Percentiles rank a stretch among this genome's conserved stretches.
phyloP scores from a whole-genome alignment of 2,888 invertebrate genomes.

The Eristalis pertinax region DNA sequence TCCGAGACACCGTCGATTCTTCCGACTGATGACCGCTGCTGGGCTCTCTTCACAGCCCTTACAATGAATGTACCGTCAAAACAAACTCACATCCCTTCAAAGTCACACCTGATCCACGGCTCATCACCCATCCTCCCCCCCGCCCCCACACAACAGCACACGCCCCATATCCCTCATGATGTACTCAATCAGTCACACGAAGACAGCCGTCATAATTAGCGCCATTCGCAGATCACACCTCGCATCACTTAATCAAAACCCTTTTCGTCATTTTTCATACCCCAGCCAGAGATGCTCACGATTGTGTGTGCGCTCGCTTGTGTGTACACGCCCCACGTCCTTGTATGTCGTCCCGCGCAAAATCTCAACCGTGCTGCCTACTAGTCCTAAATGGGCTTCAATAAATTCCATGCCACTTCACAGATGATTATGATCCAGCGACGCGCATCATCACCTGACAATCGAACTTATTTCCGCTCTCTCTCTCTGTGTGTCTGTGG shows the following conservation, averaged over 20 bases:
- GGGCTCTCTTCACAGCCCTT: too few species aligned
- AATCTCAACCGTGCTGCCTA: constrained; percentile 47
- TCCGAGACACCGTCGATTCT: too few species aligned
- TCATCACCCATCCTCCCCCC: not conserved
- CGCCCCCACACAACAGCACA: too few species aligned
- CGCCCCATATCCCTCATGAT: not conserved
- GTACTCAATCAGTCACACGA: constrained; percentile 28
- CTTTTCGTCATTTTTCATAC: constrained; percentile 46
- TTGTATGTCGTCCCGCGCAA: not conserved
- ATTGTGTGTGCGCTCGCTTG: not conserved
- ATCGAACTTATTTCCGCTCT: constrained; percentile 67
- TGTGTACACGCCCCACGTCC: too few species aligned
- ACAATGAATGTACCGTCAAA: not conserved
- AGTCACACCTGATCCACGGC: not conserved
- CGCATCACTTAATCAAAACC: constrained; percentile 62
- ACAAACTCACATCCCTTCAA: not conserved
- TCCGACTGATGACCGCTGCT: too few species aligned
- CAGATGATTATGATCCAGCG: constrained; percentile 68
- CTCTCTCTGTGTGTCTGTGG: constrained; percentile 14
- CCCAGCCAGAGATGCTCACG: not conserved
- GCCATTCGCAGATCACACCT: constrained; percentile 29
- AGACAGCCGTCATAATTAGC: constrained; percentile 54
- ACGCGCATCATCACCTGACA: constrained; percentile 70
- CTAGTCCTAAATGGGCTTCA: constrained; percentile 43
- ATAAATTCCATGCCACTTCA: constrained; percentile 58